phyloP scores from a whole-genome alignment of 2,888 invertebrate species.

The Temnothorax rugatulus region DNA sequence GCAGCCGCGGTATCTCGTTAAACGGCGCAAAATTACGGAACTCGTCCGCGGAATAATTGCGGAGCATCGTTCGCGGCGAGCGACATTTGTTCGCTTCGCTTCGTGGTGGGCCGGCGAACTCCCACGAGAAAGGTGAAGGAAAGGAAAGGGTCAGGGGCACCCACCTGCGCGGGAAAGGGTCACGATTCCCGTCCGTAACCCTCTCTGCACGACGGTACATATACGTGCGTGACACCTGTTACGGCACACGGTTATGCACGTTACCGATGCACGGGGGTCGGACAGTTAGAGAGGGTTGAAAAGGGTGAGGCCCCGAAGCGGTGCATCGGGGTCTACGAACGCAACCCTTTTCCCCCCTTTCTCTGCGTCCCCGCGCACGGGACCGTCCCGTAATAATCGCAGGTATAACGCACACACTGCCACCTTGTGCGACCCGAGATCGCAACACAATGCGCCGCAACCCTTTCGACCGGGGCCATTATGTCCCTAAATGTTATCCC shows the following conservation, averaged over 20 bases:
- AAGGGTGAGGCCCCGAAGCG: constrained; percentile 68
- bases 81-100: constrained; percentile 62
- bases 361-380: constrained; percentile 48
- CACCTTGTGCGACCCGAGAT: constrained; percentile 66
- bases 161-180: constrained; percentile 80
- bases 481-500: constrained; percentile 80
- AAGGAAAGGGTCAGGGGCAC: constrained; percentile 51
- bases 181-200: constrained; percentile 74
- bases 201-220: constrained; percentile 63
- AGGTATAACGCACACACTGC: constrained; percentile 74
- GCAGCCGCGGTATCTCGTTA: constrained; percentile 31
- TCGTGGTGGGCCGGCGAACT: constrained; percentile 56
- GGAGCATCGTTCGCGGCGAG: not conserved
- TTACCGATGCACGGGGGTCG: constrained; percentile 66
- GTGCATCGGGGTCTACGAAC: constrained; percentile 58
- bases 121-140: constrained; percentile 32
- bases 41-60: constrained; percentile 31
- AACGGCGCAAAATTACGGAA: constrained; percentile 70
- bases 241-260: constrained; percentile 66
- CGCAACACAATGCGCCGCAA: constrained; percentile 76
- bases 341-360: constrained; percentile 70
- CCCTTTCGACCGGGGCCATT: constrained; percentile 78
- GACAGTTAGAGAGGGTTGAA: constrained; percentile 68
- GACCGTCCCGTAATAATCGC: constrained; percentile 56
- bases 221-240: constrained; percentile 68